These are phyloP conservation scores for Zaprionus obscuricornis DNA, from an alignment of 2,888 invertebrate species.

Conservation along the genomic window DNA sequence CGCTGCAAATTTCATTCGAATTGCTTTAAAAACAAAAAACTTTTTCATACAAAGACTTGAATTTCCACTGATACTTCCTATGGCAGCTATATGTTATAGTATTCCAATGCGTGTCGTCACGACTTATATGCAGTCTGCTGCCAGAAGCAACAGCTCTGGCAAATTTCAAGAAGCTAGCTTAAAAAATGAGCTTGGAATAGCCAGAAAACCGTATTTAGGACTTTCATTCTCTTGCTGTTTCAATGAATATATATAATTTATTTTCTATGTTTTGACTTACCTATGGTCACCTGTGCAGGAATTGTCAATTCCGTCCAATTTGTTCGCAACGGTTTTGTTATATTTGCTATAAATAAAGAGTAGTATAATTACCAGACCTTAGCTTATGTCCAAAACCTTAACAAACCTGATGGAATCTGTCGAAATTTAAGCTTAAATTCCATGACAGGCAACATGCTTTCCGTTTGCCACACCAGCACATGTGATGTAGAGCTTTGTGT, in stretches of 20 bases:
- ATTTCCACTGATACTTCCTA: no score
- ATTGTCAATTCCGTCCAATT: slow-evolving; percentile 82
- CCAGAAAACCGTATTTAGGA: no score
- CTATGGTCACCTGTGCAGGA: slow-evolving; percentile 80
- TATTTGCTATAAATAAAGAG: slow-evolving; percentile 27
- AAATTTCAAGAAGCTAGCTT: no score
- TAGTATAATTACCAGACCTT: neutral
- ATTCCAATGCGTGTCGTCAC: no score
- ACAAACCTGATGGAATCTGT: slow-evolving; percentile 80
- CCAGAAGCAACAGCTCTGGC: no score
- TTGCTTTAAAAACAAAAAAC: no score
- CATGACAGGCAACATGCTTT: slow-evolving; percentile 91
- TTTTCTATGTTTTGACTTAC: slow-evolving; percentile 57
- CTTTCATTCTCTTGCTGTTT: no score
- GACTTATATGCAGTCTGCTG: no score
- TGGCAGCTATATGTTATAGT: no score
- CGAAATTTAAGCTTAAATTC: slow-evolving; percentile 86
- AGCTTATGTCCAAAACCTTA: neutral
- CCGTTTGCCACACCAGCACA: slow-evolving; percentile 92
- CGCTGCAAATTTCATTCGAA: no score
- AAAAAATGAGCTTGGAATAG: no score
- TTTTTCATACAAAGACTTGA: no score
- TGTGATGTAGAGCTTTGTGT: slow-evolving; percentile 85
- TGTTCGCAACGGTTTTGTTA: slow-evolving; percentile 37
- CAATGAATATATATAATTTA: neutral